Base-by-base conservation (phyloP, 1,140 invertebrate species). In the Drosophila ironensis region DNA sequence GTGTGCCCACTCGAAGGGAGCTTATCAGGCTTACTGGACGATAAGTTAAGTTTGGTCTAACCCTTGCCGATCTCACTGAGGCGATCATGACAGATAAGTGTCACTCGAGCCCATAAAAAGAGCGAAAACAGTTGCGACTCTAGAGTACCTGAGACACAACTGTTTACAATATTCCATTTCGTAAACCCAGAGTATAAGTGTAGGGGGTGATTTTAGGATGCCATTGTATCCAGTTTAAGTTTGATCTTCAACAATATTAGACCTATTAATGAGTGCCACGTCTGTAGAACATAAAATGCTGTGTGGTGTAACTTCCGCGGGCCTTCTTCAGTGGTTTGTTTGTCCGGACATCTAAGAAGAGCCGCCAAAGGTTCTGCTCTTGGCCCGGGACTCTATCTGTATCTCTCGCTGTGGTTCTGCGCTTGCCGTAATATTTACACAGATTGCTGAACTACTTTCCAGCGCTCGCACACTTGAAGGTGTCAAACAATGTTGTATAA, bases 401-500 rank as follows among this genome's bases (percentile, higher is more conserved):
- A 30, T 22, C 14, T 22, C n/a, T 30, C 61, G 28, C 38, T 41
- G 11, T 16, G 40, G 25, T 40, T 63, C 53, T 53, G 53, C 28
- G 46, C 14, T 70, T 63, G 35, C 56, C 66, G 38, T 40, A 41
- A 33, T 81, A 76, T 84, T 84, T 84, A 63, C 68, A 45, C 54
- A 57, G 70, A 52, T 24, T 76, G 78, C 84, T 84, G 80, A 72
- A 75, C 80, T 86, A 84, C 52, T 86, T 84, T 84, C 59, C 51
- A 53, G 63, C n/a, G n/a, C n/a, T n/a, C n/a, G 38, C 57, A 28
- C 67, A 86, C 80, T 84, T 56, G 66, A 84, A 75, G 50, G 42
- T 86, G 80, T 84, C 80, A 86, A 74, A 54, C 78, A 61, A 25
- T 19, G 64, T 86, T 86, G 64, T 74, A 82, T 71, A 84, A 71